These are phyloP conservation scores for Drosophila colorata DNA, from an alignment of 2,888 invertebrate genomes.

Conservation along the genomic window DNA sequence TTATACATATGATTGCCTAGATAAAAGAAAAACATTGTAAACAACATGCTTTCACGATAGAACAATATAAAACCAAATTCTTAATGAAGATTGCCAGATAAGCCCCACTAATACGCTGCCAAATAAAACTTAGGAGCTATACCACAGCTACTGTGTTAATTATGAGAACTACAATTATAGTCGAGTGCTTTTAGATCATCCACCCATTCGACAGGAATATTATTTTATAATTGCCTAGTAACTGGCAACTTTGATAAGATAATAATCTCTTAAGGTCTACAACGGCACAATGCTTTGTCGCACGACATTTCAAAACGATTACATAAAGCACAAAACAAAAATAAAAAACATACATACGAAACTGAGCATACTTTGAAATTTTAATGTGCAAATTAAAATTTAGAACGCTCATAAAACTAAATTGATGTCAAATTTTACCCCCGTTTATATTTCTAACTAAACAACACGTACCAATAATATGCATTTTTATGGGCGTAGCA, in stretches of 20 bases:
- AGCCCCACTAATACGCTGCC: too few species aligned
- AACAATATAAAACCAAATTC: too few species aligned
- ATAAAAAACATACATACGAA: not conserved
- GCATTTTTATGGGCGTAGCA: constrained; percentile 33
- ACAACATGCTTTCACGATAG: too few species aligned
- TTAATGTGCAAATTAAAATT: constrained; percentile 43
- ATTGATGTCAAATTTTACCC: constrained; percentile 39
- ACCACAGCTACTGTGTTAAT: too few species aligned
- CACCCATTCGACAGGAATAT: not conserved
- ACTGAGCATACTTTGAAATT: constrained; percentile 23
- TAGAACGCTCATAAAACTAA: constrained; percentile 51
- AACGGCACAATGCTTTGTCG: constrained; percentile 20
- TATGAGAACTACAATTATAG: not conserved
- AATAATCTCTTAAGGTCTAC: constrained; percentile 1
- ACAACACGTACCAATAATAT: constrained; percentile 28
- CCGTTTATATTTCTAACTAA: constrained; percentile 5
- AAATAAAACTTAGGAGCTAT: too few species aligned
- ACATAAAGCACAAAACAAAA: not conserved
- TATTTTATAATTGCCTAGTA: constrained; percentile 25
- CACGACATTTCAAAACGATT: constrained; percentile 5
- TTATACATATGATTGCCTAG: too few species aligned
- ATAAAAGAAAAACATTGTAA: too few species aligned
- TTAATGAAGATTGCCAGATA: too few species aligned
- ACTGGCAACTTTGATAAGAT: constrained; percentile 35
- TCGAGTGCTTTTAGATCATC: constrained; percentile 1